Percentiles rank a stretch among this genome's conserved stretches.
phyloP scores from a whole-genome alignment of 2,797 vertebrate species.

The Enteromius radiatus region DNA sequence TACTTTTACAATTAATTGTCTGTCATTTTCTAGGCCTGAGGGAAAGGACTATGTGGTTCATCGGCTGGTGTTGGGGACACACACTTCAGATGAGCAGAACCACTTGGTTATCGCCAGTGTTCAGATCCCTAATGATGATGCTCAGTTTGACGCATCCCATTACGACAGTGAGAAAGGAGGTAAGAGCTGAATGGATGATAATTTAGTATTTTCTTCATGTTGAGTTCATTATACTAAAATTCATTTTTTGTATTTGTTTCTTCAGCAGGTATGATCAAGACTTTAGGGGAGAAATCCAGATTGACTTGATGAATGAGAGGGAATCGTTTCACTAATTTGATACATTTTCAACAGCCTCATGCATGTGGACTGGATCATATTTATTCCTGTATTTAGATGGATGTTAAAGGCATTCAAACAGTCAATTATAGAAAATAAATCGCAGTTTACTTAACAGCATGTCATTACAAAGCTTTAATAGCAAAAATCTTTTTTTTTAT shows the following conservation, averaged over 20 bases:
- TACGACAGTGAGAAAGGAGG: conserved; percentile 94
- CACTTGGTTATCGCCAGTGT: conserved; percentile 93
- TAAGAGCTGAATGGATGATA: conserved; percentile 63
- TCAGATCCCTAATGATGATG: conserved; percentile 92
- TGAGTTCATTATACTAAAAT: conserved; percentile 42
- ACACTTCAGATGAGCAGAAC: conserved; percentile 94
- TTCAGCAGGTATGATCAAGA: conserved; percentile 76
- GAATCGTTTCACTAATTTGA: not conserved
- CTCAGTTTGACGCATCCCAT: conserved; percentile 89
- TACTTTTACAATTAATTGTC: not conserved
- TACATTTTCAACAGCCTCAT: not conserved
- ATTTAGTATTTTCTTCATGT: not conserved
- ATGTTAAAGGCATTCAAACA: not conserved
- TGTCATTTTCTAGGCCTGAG: conserved; percentile 80
- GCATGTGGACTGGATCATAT: not conserved
- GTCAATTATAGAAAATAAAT: not conserved
- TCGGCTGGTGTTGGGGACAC: conserved; percentile 89
- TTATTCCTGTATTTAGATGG: not conserved
- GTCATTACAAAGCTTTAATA: not conserved
- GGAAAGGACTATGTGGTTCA: conserved; percentile 92
- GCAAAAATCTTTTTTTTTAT: no score
- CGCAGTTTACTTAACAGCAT: not conserved
- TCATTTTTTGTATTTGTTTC: conserved; percentile 55
- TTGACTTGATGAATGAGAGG: conserved; percentile 1
- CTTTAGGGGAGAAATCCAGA: not conserved